Evolutionary conservation across 2,797 vertebrate genomes (phyloP).

Genomic region (Bradypodion ventrale): DNA sequence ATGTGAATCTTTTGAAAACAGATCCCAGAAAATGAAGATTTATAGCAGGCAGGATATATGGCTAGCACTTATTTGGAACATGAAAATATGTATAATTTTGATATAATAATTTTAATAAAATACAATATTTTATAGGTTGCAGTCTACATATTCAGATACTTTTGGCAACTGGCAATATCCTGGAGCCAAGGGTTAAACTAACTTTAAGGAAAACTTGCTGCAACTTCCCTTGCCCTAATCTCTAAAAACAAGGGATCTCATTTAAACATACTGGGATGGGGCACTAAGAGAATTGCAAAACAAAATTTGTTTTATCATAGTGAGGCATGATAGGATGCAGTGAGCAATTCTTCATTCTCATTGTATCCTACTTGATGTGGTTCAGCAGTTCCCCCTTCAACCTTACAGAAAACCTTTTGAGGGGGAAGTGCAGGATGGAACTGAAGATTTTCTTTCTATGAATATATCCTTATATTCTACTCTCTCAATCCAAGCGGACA

Average conservation of each 20-base stretch:
- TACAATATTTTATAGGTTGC: too few relatives aligned
- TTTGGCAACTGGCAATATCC: background rate
- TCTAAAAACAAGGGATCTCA: background rate
- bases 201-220: background rate
- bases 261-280: background rate
- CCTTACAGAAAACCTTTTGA: background rate
- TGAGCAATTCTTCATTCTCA: background rate
- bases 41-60: too few relatives aligned
- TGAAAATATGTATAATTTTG: background rate
- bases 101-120: background rate
- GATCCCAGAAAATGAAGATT: background rate
- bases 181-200: background rate
- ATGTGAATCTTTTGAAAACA: slow-evolving; percentile 27
- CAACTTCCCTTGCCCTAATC: background rate
- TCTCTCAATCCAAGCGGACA: background rate
- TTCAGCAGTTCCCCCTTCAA: background rate
- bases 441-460: background rate
- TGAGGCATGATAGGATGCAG: too few relatives aligned
- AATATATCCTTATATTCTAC: background rate
- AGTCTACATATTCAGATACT: background rate
- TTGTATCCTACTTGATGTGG: too few relatives aligned
- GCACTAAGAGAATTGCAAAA: background rate
- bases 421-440: background rate
- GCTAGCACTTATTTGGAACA: background rate
- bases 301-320: background rate